Conservation (phyloP, 2,888 invertebrate species). For the Taphrorychus bicolor region DNA sequence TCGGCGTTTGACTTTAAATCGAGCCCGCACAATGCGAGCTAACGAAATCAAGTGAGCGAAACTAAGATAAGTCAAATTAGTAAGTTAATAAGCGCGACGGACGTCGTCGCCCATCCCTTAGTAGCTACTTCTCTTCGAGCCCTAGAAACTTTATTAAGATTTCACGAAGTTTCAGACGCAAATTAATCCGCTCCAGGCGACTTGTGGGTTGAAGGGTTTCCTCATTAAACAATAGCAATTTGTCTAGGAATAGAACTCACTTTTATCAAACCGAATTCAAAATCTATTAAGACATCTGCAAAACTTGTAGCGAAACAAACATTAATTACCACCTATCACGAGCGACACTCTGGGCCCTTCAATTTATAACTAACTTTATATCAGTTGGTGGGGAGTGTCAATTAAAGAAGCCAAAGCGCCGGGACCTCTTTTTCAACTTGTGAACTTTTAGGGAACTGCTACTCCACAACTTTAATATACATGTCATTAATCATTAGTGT, state of each 20-base stretch:
- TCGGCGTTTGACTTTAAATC: neutral
- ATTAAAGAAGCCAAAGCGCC: conserved; percentile 26
- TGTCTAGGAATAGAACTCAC: conserved; percentile 9
- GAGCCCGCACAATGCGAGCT: conserved; percentile 1
- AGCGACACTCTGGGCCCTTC: conserved; percentile 24
- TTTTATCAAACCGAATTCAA: neutral
- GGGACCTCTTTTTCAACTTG: conserved; percentile 29
- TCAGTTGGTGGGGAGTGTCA: conserved; percentile 28
- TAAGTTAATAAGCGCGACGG: conserved; percentile 9
- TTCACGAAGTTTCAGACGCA: conserved; percentile 13
- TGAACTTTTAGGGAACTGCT: conserved; percentile 27
- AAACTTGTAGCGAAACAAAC: conserved; percentile 17
- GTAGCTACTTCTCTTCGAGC: conserved; percentile 3
- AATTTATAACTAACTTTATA: conserved; percentile 33
- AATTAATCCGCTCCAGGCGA: conserved; percentile 11
- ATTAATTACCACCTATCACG: conserved; percentile 24
- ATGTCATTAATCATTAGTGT: conserved; percentile 36
- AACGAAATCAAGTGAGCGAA: conserved; percentile 9
- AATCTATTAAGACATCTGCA: neutral
- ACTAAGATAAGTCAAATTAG: conserved; percentile 13
- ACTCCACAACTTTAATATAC: conserved; percentile 38
- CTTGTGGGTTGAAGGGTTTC: conserved; percentile 9
- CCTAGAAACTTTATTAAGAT: conserved; percentile 15
- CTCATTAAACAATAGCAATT: conserved; percentile 19
- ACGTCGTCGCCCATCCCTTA: neutral